These are phyloP conservation scores for Tricholaema leucomelas DNA, from an alignment of 2,113 vertebrate species.

Conservation along the genomic window DNA sequence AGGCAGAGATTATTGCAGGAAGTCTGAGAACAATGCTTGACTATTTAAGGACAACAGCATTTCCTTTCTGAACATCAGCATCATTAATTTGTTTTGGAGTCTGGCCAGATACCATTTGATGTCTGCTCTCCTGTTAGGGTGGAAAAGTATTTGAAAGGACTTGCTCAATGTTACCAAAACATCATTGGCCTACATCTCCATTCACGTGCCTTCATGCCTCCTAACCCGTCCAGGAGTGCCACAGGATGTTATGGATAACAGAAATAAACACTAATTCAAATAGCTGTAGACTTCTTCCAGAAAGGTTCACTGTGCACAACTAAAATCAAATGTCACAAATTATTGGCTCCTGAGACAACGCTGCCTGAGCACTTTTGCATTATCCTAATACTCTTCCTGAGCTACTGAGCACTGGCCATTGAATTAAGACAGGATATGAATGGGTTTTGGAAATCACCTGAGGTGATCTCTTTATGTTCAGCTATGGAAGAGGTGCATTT, in stretches of 20 bases:
- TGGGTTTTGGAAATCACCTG: background rate
- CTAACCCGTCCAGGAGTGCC: background rate
- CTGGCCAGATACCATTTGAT: slow-evolving; percentile 25
- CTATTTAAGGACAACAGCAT: slow-evolving; percentile 58
- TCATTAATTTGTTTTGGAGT: slow-evolving; percentile 50
- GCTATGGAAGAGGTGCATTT: background rate
- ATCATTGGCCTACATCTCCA: background rate
- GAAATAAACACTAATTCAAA: background rate
- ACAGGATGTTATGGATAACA: background rate
- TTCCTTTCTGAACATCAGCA: slow-evolving; percentile 62
- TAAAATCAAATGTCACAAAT: background rate
- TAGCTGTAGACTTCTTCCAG: background rate
- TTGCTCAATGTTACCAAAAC: background rate
- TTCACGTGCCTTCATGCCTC: background rate
- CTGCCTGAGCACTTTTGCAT: background rate
- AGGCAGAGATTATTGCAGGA: slow-evolving; percentile 48
- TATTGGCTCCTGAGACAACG: background rate
- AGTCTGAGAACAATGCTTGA: slow-evolving; percentile 62
- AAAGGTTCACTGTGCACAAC: background rate
- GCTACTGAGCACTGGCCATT: background rate
- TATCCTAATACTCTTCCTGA: background rate
- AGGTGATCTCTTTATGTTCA: background rate
- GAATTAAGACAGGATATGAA: background rate
- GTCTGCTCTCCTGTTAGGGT: slow-evolving; percentile 39
- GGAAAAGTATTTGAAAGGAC: slow-evolving; percentile 26